phyloP scores from a whole-genome alignment of 2,888 invertebrate species.

The Plagodis dolabraria region DNA sequence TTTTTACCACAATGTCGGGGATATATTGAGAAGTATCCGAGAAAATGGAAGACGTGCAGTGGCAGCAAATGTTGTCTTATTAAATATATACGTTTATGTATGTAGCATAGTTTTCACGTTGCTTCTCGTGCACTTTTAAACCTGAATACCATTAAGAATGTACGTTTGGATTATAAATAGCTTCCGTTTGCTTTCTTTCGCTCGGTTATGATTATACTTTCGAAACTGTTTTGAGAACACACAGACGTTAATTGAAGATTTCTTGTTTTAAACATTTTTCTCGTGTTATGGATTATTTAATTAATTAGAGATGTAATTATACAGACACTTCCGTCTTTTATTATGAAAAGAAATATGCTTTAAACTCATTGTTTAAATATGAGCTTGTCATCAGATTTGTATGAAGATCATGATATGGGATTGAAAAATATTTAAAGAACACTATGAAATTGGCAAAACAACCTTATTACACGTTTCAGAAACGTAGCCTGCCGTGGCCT shows the following conservation, averaged over 20 bases:
- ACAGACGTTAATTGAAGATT: constrained; percentile 52
- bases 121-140: constrained; percentile 10
- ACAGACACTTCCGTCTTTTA: not conserved
- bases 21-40: constrained; percentile 25
- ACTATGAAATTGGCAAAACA: no score
- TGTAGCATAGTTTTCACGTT: constrained; percentile 19
- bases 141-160: constrained; percentile 14
- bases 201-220: constrained; percentile 57
- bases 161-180: constrained; percentile 41
- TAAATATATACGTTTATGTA: constrained; percentile 24
- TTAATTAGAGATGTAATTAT: constrained; percentile 5
- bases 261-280: constrained; percentile 45
- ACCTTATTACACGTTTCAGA: no score
- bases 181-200: constrained; percentile 52
- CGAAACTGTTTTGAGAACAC: constrained; percentile 59
- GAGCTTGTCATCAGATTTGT: no score
- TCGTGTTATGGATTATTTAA: constrained; percentile 20
- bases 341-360: no score
- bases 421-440: no score
- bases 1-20: constrained; percentile 18
- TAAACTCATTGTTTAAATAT: no score
- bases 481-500: no score
- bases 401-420: no score
- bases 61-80: constrained; percentile 22
- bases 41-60: constrained; percentile 29